Evolutionary conservation across 2,113 vertebrate genomes (phyloP), one percentile per base, ranked within the genome.

Genomic region (Lutjanus erythropterus): DNA sequence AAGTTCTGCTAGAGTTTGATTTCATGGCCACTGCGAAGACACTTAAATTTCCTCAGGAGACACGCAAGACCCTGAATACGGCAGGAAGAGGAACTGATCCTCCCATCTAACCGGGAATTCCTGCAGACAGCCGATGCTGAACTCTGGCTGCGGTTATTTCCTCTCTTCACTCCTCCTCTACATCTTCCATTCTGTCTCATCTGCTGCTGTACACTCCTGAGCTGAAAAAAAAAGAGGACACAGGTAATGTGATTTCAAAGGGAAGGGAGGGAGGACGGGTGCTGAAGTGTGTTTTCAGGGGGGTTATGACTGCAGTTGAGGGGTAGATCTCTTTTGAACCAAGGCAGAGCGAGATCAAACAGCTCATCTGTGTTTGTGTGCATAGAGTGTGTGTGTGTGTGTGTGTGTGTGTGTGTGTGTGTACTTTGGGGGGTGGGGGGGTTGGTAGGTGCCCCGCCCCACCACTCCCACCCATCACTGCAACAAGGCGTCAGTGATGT

Each of bases 181-280:
- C 85, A 87, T 87, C 68, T 78, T 52, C 56, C 39, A 90, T 89
- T 88, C 83, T 19, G 77, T 83, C 85, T 88, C 86, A 92, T 93
- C 83, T 89, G 19, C 59, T 19, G 1, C 66, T n/a, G 10, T 61
- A 31, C 68, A n/a, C 73, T 37, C 73, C 71, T 64, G 55, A 9
- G 60, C 64, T 82, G 82, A 86, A 74, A 76, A 73, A 86, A 74
- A 76, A 73, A 72, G 85, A 74, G 80, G 78, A 86, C 84, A 75
- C 80, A 84, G 87, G 84, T 88, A 86, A 87, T 80, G 56, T 69
- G 79, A 90, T 92, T 87, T 90, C 86, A 91, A 90, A 89, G 61
- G 80, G 60, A 44, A 67, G 64, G 64, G 50, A 49, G 70, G 64
- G 81, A 47, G 66, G 69, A 25, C 2, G 25, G 67, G 19, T 49